Percentiles rank a stretch among this genome's conserved stretches.
phyloP scores from a whole-genome alignment of 2,888 invertebrate species.

The Coleophora deauratella region DNA sequence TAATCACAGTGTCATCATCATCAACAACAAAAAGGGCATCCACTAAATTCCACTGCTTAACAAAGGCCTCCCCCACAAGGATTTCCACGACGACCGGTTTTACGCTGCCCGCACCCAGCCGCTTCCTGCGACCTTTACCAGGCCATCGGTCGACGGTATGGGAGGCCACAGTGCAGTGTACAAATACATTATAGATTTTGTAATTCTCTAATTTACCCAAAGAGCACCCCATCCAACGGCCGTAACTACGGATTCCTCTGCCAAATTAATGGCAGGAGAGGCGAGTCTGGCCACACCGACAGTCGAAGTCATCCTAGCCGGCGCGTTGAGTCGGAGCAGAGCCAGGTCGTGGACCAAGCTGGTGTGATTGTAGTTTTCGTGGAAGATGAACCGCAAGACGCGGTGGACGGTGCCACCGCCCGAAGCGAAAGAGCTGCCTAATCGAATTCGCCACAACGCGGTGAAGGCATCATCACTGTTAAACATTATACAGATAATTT shows the following conservation, averaged over 20 bases:
- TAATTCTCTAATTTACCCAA: conserved; percentile 21
- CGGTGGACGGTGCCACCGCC: conserved; percentile 23
- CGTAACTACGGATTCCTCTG: conserved; percentile 20
- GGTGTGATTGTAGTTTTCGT: conserved; percentile 21
- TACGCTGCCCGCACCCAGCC: too few relatives aligned
- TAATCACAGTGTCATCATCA: too few relatives aligned
- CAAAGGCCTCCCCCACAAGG: too few relatives aligned
- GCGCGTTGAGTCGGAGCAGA: conserved; percentile 25
- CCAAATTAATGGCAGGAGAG: conserved; percentile 21
- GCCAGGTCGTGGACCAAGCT: conserved; percentile 32
- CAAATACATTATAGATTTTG: too few relatives aligned
- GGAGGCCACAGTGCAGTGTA: too few relatives aligned
- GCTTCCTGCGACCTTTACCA: too few relatives aligned
- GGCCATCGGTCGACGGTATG: too few relatives aligned
- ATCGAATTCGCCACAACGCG: conserved; percentile 29
- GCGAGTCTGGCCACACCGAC: conserved; percentile 28
- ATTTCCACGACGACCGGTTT: too few relatives aligned
- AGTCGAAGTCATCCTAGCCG: conserved; percentile 17
- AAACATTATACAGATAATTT: not conserved
- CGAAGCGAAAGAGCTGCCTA: conserved; percentile 25
- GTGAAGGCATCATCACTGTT: conserved; percentile 26
- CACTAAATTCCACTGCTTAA: too few relatives aligned
- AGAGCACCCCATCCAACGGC: conserved; percentile 37
- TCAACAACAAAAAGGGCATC: too few relatives aligned
- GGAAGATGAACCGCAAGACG: conserved; percentile 21